Percentiles rank a stretch among this genome's conserved stretches.
Evolutionary conservation across 2,797 vertebrate species (phyloP).

Genomic region (Mus minutoides): DNA sequence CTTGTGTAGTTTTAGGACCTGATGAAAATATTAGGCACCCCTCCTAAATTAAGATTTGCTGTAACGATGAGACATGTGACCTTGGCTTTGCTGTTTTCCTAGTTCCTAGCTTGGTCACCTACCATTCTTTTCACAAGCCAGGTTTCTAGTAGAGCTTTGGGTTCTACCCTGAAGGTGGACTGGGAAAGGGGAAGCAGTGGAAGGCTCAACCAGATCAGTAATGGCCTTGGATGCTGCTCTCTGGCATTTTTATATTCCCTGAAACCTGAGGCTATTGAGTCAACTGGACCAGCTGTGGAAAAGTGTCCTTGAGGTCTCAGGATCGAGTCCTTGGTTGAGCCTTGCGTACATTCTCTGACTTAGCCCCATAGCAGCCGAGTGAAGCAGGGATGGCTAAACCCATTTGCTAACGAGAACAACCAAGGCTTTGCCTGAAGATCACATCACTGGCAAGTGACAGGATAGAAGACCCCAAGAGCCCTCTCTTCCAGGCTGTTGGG

Average conservation of each 20-base stretch:
- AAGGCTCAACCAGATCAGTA: not conserved
- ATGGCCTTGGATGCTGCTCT: not conserved
- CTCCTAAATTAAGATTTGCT: not conserved
- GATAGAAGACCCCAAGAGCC: not conserved
- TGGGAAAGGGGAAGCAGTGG: too few species aligned
- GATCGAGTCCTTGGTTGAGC: not conserved
- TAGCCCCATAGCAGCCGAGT: too few species aligned
- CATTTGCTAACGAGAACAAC: not conserved
- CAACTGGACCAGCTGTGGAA: not conserved
- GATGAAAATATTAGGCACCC: not conserved
- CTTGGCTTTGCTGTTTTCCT: not conserved
- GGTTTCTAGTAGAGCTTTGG: not conserved
- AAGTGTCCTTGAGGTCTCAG: rapidly evolving
- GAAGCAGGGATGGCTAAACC: not conserved
- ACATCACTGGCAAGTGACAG: not conserved
- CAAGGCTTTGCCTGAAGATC: not conserved
- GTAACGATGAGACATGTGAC: rapidly evolving
- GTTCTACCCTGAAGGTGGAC: not conserved
- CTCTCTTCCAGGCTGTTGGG: not conserved
- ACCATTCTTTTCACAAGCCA: not conserved
- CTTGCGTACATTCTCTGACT: not conserved
- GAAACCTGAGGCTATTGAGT: too few species aligned
- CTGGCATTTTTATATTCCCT: not conserved
- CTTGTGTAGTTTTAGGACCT: not conserved
- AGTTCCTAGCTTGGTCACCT: not conserved